Evolutionary conservation across 2,888 invertebrate genomes (phyloP), one percentile per base, ranked within the genome.

Genomic region (Tetragnatha montana): DNA sequence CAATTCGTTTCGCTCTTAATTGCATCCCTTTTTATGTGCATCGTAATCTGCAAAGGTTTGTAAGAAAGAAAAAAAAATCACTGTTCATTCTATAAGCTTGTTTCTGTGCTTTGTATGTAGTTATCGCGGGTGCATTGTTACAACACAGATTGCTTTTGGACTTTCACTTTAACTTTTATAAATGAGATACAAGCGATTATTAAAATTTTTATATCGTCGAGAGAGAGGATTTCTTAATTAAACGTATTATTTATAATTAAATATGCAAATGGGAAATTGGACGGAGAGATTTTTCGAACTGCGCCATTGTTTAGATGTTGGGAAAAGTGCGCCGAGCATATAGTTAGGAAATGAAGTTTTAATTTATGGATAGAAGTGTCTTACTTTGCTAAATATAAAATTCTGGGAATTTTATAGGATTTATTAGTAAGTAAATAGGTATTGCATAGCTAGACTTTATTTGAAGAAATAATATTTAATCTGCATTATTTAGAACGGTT

Each of bases 1-100:
- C 83, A 84, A 84, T 84, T 84, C 75, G 76, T 84, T 84, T 80
- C 70, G 8, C 49, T 69, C 69, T 74, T 84, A 84, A 84, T 84
- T 84, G 83, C 83, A 69, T 84, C 69, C 71, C 76, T 84, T 75
- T 84, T 75, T 76, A 84, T 84, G 83, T 69, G 76, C 75, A 76
- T 75, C 49, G 69, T 49, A 12, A 73, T 73, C 73, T 73, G 22
- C 60, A n/a, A n/a, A n/a, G n/a, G n/a, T n/a, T n/a, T n/a, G n/a
- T 60, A 17, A 10, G 17, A 8, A 17, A 8, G 6, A 50, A 73
- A 19, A 60, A 60, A 76, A 82, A 60, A 82, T 73, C n/a, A 82
- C 51, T 82, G 73, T 73, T 82, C 51, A 51, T 82, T 51, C 81
- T 50, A n/a, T n/a, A 21, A 35, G 22, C 82, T 82, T 71, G 60